Evolutionary conservation across 2,888 invertebrate species (phyloP), one percentile per base, ranked within the genome.

Genomic region (Chymomyza fuscimana): DNA sequence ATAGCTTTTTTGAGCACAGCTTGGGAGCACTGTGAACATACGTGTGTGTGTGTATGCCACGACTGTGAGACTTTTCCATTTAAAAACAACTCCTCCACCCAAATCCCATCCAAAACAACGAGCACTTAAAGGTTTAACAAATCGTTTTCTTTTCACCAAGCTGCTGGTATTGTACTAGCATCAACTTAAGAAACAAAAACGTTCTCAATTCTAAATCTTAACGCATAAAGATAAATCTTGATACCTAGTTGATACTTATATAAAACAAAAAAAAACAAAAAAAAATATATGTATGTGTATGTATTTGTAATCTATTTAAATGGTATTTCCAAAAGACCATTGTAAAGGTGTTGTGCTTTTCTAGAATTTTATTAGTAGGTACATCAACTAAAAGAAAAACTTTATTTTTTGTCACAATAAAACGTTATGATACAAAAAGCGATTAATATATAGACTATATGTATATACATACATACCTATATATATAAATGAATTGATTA

Each of bases 291-390:
- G 40, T 61, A 61, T 61, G 83, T 82, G 83, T 81, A 80, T 79
- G 84, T 77, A 82, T 76, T 77, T 86, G 73, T 77, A 87, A 83
- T 87, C 81, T 80, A 88, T 77, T 75, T 80, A 74, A 82, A 90
- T 90, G 90, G 90, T 90, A 82, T 89, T 89, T 90, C 74, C 79
- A 89, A 89, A 90, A 89, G 86, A 89, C 90, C 90, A 89, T 90
- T 89, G 89, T 88, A 90, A 90, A 90, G 89, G 91, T 90, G 91
- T 90, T 90, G 90, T 90, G 90, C 90, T 90, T 90, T 90, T 90
- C 81, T 89, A 89, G 90, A 86, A 86, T 89, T 90, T 90, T 86
- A 86, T 87, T 90, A 89, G 79, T 87, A 83, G 88, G 77, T 65
- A 77, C 75, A 77, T 77, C 70, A 82, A 81, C 74, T 76, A 65